Base-by-base conservation (phyloP, 2,113 vertebrate genomes). In the Syrmaticus mikado region DNA sequence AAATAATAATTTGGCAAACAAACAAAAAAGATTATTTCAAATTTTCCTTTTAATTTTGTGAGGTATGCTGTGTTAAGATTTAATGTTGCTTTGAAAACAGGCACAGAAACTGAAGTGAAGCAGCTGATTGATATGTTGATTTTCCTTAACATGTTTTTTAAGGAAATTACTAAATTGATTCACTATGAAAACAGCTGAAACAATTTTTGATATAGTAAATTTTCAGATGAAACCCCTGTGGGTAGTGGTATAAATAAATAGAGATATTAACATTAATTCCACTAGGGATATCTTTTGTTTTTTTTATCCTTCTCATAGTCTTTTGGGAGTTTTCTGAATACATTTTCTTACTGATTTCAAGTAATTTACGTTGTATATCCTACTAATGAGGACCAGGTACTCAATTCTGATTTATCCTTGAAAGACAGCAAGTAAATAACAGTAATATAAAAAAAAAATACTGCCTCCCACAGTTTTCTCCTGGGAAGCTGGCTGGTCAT, bases 211-310 rank as follows among this genome's bases (percentile, higher is more conserved):
- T 80, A 65, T 22, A 48, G 20, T 22, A 60, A 28, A 70, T 68
- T 62, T 87, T 89, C 43, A 68, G 71, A 13, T 82, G 30, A 79
- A 90, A 30, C 8, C 21, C 28, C 60, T 60, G 9, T 57, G 65
- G 65, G 55, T 27, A 74, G 38, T n/a, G 21, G 7, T 91, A 85
- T 89, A 89, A 83, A 90, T 79, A 93, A 79, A 82, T 73, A 70
- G 7, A 61, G 43, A 75, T 75, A 68, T 82, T 90, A 78, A 3
- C 38, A 79, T 62, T 64, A 67, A 77, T 91, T 70, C 34, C 41
- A 71, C 41, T 77, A 80, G 43, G 50, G 53, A 68, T 78, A 55
- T 55, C 27, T 77, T 87, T 85, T 50, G 14, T 0, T 25, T 82
- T 53, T 52, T 82, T 92, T 65, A 65, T 75, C 10, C 8, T 84